Base-by-base conservation (phyloP, 2,888 invertebrate species). In the Parochlus steinenii region DNA sequence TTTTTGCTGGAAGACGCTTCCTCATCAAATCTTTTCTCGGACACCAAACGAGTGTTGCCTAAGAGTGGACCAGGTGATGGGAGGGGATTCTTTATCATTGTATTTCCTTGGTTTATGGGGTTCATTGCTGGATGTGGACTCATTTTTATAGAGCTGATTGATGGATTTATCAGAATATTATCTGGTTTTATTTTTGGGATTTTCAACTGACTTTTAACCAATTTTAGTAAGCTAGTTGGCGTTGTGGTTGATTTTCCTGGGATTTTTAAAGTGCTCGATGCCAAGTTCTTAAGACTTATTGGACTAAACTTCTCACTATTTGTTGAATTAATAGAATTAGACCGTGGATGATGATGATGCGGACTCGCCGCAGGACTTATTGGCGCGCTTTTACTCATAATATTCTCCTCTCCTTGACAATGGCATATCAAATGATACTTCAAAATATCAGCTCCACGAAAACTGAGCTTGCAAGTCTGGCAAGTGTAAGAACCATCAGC, bases 31-130 rank as follows among this genome's bases (percentile, higher is more conserved):
- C 35, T 37, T 20, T 49, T 49, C 44, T 85, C 83, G n/a, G n/a
- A n/a, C 11, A 86, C 77, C 23, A 86, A 61, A 32, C 82, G 68
- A 3, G 85, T 85, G 48, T 79, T 81, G 5, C 85, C 85, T 16
- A 85, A 62, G 41, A 82, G 61, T 1, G 85, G 85, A 1, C 85
- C 85, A 0, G 85, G 85, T 4, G 83, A 83, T 27, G 80, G 80
- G 30, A 81, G 56, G 1, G 81, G 79, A 27, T 33, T 40, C 6
- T 39, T 39, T 5, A 24, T 28, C 24, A 24, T 26, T 32, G 5
- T 24, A 25, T 23, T 23, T 39, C 12, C 38, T 32, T 19, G 39
- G 39, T 3, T 40, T 40, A 17, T 43, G 39, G 10, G 14, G 24
- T 6, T 25, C n/a, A 29, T 7, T 12, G 16, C 16, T 36, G 17